Evolutionary conservation across 2,888 invertebrate genomes (phyloP), one percentile per base, ranked within the genome.

Genomic region (Oxyteleia sp.): DNA sequence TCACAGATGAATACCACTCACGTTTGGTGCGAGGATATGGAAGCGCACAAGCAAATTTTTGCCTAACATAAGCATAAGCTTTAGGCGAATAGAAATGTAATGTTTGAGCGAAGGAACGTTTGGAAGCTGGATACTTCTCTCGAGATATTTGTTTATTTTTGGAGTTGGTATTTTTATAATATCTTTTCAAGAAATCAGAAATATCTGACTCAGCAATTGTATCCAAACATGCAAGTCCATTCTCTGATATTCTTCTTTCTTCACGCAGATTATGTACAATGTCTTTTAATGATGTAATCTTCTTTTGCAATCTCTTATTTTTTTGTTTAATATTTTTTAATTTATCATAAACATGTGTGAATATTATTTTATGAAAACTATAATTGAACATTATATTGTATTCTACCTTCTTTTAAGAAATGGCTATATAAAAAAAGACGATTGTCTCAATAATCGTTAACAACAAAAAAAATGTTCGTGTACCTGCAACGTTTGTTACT

Each of bases 41-140:
- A 13, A 61, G 15, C 1, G 61, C 61, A 10, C 20, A 13, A 43
- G 11, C 1, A n/a, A 61, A 61, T 61, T 61, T 61, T n/a, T 29
- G 0, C 4, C 61, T 38, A 0, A 41, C 43, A 18, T 11, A 41
- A 1, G 13, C 5, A 29, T 61, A 61, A 1, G 61, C 61, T 29
- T 61, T 61, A 11, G 61, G 7, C 1, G 61, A 61, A 43, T 61
- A 61, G 18, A 43, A 61, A 13, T 61, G 41, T 8, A 61, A n/a
- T 2, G 61, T 43, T 7, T 20, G 20, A 2, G 45, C 61, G 18
- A 61, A 61, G 4, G 13, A 26, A 1, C 61, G 41, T n/a, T 23
- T 4, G 7, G 41, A 23, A 13, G 61, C 43, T 11, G 61, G 61
- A 26, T 61, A 61, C 20, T 43, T 38, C 13, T 35, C 35, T 13